phyloP scores from a whole-genome alignment of 1,140 invertebrate genomes.

The Rhagoletis pomonella region DNA sequence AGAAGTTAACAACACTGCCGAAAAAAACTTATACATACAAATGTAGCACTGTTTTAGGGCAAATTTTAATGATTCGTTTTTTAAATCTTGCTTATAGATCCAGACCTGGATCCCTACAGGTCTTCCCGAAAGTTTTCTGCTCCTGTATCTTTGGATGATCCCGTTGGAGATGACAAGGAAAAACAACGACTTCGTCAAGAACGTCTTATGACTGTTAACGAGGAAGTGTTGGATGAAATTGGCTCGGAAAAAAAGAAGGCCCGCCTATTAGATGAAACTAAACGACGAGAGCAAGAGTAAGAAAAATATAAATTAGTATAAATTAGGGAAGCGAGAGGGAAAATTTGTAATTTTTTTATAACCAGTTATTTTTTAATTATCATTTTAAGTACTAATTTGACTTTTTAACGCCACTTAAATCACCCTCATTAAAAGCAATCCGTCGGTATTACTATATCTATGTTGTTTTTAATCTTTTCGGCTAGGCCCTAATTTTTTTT shows the following conservation, averaged over 20 bases:
- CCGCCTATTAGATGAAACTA: constrained; percentile 78
- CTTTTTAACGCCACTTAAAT: too few relatives aligned
- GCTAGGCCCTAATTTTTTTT: too few relatives aligned
- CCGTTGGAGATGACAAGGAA: constrained; percentile 75
- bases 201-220: constrained; percentile 73
- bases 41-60: background rate
- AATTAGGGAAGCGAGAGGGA: too few relatives aligned
- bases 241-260: constrained; percentile 78
- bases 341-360: too few relatives aligned
- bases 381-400: too few relatives aligned
- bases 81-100: constrained; percentile 63
- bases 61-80: background rate
- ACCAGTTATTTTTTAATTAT: too few relatives aligned
- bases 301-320: constrained; percentile 52
- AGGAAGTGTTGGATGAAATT: constrained; percentile 73
- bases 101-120: constrained; percentile 78
- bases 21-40: too few relatives aligned
- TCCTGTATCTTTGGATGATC: constrained; percentile 77
- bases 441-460: too few relatives aligned
- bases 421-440: too few relatives aligned
- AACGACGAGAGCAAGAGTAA: constrained; percentile 79
- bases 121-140: constrained; percentile 80
- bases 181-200: constrained; percentile 76
- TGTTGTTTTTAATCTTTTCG: too few relatives aligned
- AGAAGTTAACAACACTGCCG: too few relatives aligned